These are phyloP conservation scores for Tragelaphus eurycerus DNA, from an alignment of 2,797 vertebrate species.

Conservation along the genomic window DNA sequence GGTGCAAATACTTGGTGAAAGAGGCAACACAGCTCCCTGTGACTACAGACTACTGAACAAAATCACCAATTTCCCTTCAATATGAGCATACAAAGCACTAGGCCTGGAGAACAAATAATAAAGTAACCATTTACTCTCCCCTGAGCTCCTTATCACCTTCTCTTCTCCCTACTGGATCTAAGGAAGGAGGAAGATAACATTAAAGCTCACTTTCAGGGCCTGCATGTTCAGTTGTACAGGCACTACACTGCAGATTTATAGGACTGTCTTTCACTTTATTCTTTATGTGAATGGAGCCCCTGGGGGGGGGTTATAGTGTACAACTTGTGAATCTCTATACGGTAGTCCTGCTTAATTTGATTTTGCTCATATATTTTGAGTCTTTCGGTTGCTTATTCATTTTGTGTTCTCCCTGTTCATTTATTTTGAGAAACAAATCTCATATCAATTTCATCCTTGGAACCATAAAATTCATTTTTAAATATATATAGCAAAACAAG, in stretches of 20 bases:
- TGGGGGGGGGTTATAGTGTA: neutral
- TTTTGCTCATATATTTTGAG: neutral
- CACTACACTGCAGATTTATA: neutral
- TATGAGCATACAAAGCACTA: neutral
- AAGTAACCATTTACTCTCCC: neutral
- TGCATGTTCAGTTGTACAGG: neutral
- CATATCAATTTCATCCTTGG: neutral
- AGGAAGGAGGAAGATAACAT: neutral
- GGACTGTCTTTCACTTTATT: neutral
- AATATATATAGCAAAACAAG: neutral
- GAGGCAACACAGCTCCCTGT: neutral
- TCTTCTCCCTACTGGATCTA: neutral
- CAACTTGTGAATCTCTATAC: neutral
- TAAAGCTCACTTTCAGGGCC: neutral
- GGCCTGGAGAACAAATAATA: neutral
- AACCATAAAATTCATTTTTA: neutral
- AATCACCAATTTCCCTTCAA: neutral
- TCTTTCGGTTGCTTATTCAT: neutral
- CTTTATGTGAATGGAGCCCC: neutral
- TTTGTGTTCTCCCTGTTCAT: neutral
- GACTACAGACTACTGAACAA: neutral
- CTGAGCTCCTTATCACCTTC: neutral
- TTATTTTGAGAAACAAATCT: neutral
- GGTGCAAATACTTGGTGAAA: neutral
- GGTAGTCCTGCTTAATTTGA: neutral